Conservation (phyloP, 1,140 invertebrate genomes). For the Pseudobourletiella spinata region DNA sequence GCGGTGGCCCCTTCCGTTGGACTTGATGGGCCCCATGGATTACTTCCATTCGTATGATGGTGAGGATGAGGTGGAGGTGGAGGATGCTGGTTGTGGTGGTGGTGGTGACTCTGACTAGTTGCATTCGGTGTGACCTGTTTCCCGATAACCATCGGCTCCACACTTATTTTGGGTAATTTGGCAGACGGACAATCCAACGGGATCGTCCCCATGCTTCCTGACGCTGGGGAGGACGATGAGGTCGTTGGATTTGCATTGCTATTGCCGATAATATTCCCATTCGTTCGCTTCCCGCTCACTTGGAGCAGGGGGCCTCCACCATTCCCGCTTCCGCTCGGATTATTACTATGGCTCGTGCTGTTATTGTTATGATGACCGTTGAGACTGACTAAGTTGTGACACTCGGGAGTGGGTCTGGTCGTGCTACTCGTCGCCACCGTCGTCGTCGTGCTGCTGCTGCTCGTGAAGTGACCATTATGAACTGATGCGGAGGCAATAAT, state of each 20-base stretch:
- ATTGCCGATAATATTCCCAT: too few relatives aligned
- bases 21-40: slow-evolving; percentile 30
- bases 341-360: neutral
- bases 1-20: slow-evolving; percentile 34
- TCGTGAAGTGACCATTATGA: neutral
- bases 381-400: neutral
- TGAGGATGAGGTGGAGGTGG: neutral
- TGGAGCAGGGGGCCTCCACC: too few relatives aligned
- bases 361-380: neutral
- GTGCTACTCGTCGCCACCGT: slow-evolving; percentile 6
- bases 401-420: neutral
- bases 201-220: too few relatives aligned
- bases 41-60: neutral
- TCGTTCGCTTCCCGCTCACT: too few relatives aligned
- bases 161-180: neutral
- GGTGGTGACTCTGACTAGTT: neutral
- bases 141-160: neutral
- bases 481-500: neutral
- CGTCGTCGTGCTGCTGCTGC: neutral
- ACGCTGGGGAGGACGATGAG: too few relatives aligned
- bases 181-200: neutral
- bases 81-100: too few relatives aligned
- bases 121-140: neutral
- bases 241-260: too few relatives aligned
- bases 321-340: too few relatives aligned